phyloP scores from a whole-genome alignment of 2,113 vertebrate genomes.

The Tretioscincus oriximinensis region DNA sequence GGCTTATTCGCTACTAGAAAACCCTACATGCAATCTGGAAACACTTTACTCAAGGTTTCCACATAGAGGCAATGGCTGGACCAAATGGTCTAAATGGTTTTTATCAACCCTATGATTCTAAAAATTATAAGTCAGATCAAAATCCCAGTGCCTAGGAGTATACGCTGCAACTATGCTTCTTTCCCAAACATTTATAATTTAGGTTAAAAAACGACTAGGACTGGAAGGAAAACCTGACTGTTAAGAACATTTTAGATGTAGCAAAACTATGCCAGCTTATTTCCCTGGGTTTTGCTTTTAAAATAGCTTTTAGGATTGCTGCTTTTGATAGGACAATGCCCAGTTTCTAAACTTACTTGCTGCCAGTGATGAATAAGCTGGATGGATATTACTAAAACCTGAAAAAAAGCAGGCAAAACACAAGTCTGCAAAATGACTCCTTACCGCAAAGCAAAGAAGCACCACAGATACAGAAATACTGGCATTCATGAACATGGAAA shows the following conservation, averaged over 20 bases:
- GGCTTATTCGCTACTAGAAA: background rate
- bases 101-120: no score
- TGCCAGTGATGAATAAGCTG: conserved; percentile 79
- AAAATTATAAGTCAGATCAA: background rate
- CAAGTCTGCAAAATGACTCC: conserved; percentile 28
- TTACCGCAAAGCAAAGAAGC: background rate
- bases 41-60: background rate
- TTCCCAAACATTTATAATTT: background rate
- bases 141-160: background rate
- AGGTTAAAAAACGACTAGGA: background rate
- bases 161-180: background rate
- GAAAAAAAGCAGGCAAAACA: background rate
- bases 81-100: no score
- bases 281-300: background rate
- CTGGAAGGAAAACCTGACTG: no score
- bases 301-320: background rate
- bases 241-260: background rate
- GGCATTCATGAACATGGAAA: background rate
- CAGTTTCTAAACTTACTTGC: conserved; percentile 81
- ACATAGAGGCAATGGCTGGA: no score
- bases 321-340: background rate
- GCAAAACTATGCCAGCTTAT: background rate
- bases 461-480: background rate
- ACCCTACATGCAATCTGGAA: background rate
- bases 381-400: conserved; percentile 80